Base-by-base conservation (phyloP, 2,113 vertebrate genomes). In the Solea solea region DNA sequence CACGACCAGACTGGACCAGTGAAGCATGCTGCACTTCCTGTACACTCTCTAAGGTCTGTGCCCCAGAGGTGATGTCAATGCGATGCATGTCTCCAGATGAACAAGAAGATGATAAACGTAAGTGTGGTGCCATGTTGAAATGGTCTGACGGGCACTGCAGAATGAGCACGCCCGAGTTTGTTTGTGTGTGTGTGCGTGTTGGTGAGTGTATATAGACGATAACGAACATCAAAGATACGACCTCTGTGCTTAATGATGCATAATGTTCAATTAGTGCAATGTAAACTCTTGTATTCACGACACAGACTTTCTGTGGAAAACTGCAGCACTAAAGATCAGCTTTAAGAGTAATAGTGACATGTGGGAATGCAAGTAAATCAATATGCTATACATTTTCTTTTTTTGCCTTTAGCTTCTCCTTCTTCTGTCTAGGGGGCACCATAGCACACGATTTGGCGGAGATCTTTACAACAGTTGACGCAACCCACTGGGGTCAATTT, bases 211-310 rank as follows among this genome's bases (percentile, higher is more conserved):
- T 9, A 34, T 45, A 70, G 72, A 74, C n/a, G 16, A 78, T 48
- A 50, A 53, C 16, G 25, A 15, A 15, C 21, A 59, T 50, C 21
- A 14, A 41, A 73, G 44, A 75, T 70, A 62, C 0, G 11, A 78
- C 64, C 56, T 64, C 57, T 56, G 56, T 72, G 12, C 56, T 83
- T 78, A 86, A 83, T 84, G 71, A 75, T 73, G 5, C 21, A 21
- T 21, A 21, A 21, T 21, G 21, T 21, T 21, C 21, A 21, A 21
- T 21, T 21, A 21, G 21, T 21, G 21, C 21, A 21, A 21, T 21
- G 21, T 21, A 21, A 21, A 21, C 21, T 21, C 1, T 21, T 21
- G 21, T 21, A 21, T 21, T 21, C 21, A n/a, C n/a, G n/a, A n/a
- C n/a, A n/a, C n/a, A n/a, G 21, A 21, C 21, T 21, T 21, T 21